phyloP scores from a whole-genome alignment of 2,113 vertebrate species.

The Pimephales promelas region DNA sequence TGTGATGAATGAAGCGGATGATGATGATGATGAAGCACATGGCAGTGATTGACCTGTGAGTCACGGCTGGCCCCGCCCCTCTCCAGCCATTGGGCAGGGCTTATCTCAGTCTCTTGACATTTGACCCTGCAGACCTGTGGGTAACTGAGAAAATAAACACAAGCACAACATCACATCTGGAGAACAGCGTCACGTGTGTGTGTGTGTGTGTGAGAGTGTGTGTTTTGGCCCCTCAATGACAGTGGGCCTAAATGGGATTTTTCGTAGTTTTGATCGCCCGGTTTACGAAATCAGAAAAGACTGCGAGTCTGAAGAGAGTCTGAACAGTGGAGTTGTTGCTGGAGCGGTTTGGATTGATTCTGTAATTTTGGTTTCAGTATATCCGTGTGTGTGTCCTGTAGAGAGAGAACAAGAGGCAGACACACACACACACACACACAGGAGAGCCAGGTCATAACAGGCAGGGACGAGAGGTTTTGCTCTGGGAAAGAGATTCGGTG shows the following conservation, averaged over 20 bases:
- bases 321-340: no score
- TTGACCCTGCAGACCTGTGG: slow-evolving; percentile 37
- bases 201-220: neutral
- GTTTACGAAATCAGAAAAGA: no score
- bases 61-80: neutral
- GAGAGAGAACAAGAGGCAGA: neutral
- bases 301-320: no score
- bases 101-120: slow-evolving; percentile 49
- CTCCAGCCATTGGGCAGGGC: slow-evolving; percentile 7
- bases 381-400: no score
- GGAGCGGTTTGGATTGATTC: no score
- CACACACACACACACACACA: slow-evolving; percentile 29
- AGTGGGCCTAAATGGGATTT: no score
- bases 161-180: slow-evolving; percentile 16
- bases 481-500: neutral
- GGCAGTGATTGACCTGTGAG: slow-evolving; percentile 13
- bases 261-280: no score
- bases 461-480: slow-evolving; percentile 51
- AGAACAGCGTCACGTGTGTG: neutral
- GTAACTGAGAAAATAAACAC: slow-evolving; percentile 38
- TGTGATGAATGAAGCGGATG: neutral
- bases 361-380: no score
- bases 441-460: slow-evolving; percentile 62
- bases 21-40: slow-evolving; percentile 19
- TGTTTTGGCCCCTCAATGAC: no score